phyloP scores from a whole-genome alignment of 30 jellyfish, hydroid and myxozoan species.

The Catostylus mosaicus region DNA sequence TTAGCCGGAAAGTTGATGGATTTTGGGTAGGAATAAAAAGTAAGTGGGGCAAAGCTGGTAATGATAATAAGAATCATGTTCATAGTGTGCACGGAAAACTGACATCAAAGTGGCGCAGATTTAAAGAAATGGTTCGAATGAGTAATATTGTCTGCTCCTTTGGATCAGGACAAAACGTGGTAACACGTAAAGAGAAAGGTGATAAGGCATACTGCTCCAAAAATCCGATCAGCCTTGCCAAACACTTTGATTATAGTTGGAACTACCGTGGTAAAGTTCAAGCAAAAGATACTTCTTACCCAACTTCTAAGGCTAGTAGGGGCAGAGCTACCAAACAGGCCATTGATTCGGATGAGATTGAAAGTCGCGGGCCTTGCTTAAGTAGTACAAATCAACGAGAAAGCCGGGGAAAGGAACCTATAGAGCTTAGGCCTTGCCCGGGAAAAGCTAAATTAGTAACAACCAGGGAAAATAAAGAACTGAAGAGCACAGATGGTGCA shows the following conservation, averaged over 20 bases:
- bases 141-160: conserved; percentile 65
- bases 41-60: conserved; percentile 40
- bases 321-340: neutral
- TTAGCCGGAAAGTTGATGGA: conserved; percentile 49
- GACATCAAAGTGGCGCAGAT: conserved; percentile 56
- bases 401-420: neutral
- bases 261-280: neutral
- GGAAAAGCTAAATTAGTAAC: neutral
- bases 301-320: conserved; percentile 16
- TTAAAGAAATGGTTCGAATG: conserved; percentile 42
- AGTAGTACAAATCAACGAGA: neutral
- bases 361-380: neutral
- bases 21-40: conserved; percentile 39
- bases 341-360: neutral
- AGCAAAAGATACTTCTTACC: conserved; percentile 34
- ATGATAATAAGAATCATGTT: neutral
- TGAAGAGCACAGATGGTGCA: neutral
- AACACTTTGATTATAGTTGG: conserved; percentile 19
- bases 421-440: neutral
- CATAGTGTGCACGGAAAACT: conserved; percentile 15
- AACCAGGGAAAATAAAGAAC: conserved; percentile 18
- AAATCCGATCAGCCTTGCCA: neutral
- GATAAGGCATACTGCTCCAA: conserved; percentile 13
- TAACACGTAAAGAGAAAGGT: neutral
- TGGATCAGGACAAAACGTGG: conserved; percentile 4